Percentiles rank a stretch among this genome's conserved stretches.
These are phyloP conservation scores for Pelecanus crispus DNA, from an alignment of 2,113 vertebrate species.

Conservation along the genomic window DNA sequence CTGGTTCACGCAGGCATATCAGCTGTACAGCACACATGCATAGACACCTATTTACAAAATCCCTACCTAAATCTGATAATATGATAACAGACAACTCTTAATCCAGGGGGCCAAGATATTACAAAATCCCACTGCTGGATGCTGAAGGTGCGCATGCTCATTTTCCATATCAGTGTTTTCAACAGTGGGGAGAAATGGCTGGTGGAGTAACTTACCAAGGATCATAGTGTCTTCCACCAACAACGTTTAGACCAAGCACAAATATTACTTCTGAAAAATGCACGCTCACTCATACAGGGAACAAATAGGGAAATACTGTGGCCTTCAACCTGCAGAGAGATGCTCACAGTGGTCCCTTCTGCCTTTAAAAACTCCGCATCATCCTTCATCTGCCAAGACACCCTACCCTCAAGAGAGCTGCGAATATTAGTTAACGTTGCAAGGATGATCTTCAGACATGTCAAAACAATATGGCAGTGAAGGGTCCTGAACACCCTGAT, in stretches of 20 bases:
- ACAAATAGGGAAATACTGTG: background rate
- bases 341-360: background rate
- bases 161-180: background rate
- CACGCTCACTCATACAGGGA: background rate
- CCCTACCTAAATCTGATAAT: background rate
- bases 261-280: background rate
- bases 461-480: background rate
- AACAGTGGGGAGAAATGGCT: background rate
- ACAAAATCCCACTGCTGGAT: background rate
- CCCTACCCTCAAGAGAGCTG: background rate
- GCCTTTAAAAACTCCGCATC: background rate
- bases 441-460: background rate
- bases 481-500: background rate
- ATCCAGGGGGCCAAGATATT: background rate
- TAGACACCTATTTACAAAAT: background rate
- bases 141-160: background rate
- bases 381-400: background rate
- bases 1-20: background rate
- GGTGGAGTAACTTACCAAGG: background rate
- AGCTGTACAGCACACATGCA: background rate
- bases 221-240: background rate
- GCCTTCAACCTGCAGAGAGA: background rate
- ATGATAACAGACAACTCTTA: background rate
- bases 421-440: background rate
- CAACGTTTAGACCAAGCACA: background rate